Conservation (phyloP, 2,888 invertebrate genomes). For the Campoplex capitator region DNA sequence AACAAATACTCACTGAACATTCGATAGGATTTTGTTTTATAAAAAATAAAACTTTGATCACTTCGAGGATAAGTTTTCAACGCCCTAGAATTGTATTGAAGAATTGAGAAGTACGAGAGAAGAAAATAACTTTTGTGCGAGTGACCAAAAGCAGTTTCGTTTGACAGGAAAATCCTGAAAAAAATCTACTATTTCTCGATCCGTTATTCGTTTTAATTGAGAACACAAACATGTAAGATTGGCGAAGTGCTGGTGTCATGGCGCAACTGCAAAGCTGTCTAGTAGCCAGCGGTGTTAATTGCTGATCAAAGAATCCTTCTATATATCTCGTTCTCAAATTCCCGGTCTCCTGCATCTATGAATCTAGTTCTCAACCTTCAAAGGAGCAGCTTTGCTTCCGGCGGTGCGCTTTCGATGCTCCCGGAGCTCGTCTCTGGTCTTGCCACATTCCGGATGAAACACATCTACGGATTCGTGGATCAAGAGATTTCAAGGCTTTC, state of each 20-base stretch:
- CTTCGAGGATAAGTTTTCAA: no score
- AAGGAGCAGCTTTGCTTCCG: constrained; percentile 28
- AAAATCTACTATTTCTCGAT: constrained; percentile 36
- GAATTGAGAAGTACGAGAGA: no score
- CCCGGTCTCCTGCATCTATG: neutral
- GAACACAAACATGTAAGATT: constrained; percentile 68
- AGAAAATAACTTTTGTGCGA: neutral
- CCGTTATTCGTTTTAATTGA: constrained; percentile 64
- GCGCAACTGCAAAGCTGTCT: constrained; percentile 49
- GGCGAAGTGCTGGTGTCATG: constrained; percentile 56
- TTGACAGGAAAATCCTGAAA: neutral
- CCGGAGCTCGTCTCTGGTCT: constrained; percentile 17
- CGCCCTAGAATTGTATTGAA: no score
- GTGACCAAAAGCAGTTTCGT: neutral
- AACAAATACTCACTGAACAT: no score
- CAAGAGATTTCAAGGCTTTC: constrained; percentile 31
- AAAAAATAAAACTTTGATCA: no score
- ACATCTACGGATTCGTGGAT: constrained; percentile 7
- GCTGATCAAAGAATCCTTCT: constrained; percentile 76
- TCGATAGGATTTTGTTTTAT: no score
- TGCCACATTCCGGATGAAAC: constrained; percentile 28
- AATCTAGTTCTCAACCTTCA: constrained; percentile 37
- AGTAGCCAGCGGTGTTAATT: constrained; percentile 76
- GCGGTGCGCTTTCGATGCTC: constrained; percentile 40
- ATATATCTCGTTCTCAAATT: constrained; percentile 28